Conservation (phyloP, 2,797 vertebrate genomes). For the Poecilia picta region DNA sequence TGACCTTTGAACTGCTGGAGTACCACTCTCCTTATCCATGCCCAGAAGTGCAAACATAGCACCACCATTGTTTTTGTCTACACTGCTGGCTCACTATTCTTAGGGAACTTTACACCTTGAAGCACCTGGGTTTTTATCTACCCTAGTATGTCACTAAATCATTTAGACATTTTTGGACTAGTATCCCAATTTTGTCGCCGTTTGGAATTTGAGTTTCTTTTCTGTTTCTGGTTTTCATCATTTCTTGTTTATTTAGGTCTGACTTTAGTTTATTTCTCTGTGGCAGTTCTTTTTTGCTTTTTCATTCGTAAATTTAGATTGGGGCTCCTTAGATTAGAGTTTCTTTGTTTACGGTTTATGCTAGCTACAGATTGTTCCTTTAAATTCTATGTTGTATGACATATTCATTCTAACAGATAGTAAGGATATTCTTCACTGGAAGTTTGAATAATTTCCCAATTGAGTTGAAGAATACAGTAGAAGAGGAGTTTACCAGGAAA, state of each 20-base stretch:
- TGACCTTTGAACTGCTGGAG: neutral
- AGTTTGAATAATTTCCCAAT: neutral
- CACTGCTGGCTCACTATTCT: too few relatives aligned
- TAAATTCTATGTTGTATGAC: too few relatives aligned
- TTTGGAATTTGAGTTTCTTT: neutral
- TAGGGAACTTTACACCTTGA: neutral
- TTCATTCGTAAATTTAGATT: neutral
- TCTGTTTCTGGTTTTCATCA: too few relatives aligned
- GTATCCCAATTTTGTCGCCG: neutral
- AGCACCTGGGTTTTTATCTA: too few relatives aligned
- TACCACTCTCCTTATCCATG: neutral
- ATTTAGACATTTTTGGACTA: neutral
- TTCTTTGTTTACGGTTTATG: too few relatives aligned
- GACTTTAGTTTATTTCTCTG: too few relatives aligned
- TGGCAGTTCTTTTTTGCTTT: neutral
- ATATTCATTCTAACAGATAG: neutral
- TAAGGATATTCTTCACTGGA: neutral
- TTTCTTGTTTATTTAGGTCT: neutral
- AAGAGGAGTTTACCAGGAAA: neutral
- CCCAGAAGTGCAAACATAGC: neutral
- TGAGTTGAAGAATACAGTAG: neutral
- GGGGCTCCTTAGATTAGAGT: too few relatives aligned
- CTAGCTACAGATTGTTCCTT: too few relatives aligned
- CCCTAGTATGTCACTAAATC: neutral
- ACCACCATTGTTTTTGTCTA: neutral